Evolutionary conservation across 2,888 invertebrate species (phyloP).

Genomic region (Dusona sp.): DNA sequence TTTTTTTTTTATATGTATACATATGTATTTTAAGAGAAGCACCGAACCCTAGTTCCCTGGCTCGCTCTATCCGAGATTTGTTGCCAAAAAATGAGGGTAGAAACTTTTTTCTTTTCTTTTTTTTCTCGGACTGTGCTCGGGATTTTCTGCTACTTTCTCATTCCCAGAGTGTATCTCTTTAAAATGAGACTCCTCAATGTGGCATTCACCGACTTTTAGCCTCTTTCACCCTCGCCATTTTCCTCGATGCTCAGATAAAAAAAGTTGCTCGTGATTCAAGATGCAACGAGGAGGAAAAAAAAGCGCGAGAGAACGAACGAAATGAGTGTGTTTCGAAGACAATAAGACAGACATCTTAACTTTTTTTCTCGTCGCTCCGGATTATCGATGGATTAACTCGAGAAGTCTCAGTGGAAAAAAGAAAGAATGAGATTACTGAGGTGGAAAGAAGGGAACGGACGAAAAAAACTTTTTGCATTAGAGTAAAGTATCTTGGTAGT

Average conservation of each 20-base stretch:
- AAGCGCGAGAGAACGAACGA: background rate
- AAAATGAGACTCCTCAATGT: conserved; percentile 57
- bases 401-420: conserved; percentile 45
- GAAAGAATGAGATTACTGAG: conserved; percentile 32
- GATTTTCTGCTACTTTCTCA: conserved; percentile 53
- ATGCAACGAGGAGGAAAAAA: conserved; percentile 37
- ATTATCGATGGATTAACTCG: conserved; percentile 70
- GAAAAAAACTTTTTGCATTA: conserved; percentile 64
- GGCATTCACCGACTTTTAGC: conserved; percentile 62
- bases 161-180: conserved; percentile 56
- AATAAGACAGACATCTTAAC: conserved; percentile 24
- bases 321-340: conserved; percentile 21
- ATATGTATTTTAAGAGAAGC: conserved; percentile 44
- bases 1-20: background rate
- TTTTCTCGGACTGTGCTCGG: conserved; percentile 10
- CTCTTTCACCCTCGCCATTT: conserved; percentile 34
- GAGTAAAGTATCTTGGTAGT: conserved; percentile 36
- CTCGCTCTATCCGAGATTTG: conserved; percentile 52
- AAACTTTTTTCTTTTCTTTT: background rate
- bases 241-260: conserved; percentile 25
- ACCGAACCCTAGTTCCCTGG: conserved; percentile 37
- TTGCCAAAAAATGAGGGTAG: conserved; percentile 58
- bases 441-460: conserved; percentile 33
- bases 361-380: conserved; percentile 49
- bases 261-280: conserved; percentile 50